Evolutionary conservation across 2,888 invertebrate species (phyloP).

Genomic region (Lutraria lutraria): DNA sequence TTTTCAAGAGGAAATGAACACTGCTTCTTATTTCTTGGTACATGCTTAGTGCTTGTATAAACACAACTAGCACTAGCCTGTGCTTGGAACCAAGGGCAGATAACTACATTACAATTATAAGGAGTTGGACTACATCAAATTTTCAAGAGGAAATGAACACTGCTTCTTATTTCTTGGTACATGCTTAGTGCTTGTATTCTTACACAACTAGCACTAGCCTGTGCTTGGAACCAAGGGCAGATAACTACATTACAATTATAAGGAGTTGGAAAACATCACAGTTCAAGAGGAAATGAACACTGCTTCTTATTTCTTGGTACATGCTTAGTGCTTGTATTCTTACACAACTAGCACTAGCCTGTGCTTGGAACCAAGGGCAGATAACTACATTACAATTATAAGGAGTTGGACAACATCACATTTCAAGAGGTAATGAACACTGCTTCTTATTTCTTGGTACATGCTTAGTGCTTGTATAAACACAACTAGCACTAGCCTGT

Average conservation of each 20-base stretch:
- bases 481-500: constrained; percentile 37
- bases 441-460: constrained; percentile 36
- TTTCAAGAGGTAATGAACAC: neutral
- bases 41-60: too few relatives aligned
- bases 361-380: constrained; percentile 40
- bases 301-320: constrained; percentile 33
- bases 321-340: constrained; percentile 32
- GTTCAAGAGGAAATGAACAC: neutral
- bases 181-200: too few relatives aligned
- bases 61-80: too few relatives aligned
- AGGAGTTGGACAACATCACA: neutral
- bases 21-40: too few relatives aligned
- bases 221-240: constrained; percentile 29
- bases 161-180: too few relatives aligned
- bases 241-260: neutral
- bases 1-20: too few relatives aligned
- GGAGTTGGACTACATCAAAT: too few relatives aligned
- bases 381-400: constrained; percentile 3
- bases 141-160: too few relatives aligned
- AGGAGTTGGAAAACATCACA: neutral
- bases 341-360: constrained; percentile 37
- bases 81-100: too few relatives aligned
- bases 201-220: too few relatives aligned
- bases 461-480: constrained; percentile 25
- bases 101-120: too few relatives aligned